phyloP scores from a whole-genome alignment of 2,113 vertebrate species.

The Tupaia chinensis region DNA sequence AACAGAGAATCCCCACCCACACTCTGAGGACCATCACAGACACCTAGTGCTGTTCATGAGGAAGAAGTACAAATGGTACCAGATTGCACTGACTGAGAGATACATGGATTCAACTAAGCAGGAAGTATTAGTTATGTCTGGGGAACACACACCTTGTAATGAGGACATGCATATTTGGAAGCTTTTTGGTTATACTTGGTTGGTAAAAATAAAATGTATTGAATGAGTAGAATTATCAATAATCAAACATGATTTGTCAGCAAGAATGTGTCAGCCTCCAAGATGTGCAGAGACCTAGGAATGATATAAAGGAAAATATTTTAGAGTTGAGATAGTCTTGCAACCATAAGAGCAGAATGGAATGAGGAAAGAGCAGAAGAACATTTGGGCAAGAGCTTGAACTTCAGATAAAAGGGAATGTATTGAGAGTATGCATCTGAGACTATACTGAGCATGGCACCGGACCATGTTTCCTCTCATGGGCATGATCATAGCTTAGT shows the following conservation, averaged over 20 bases:
- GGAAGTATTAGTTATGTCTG: not conserved
- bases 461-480: not conserved
- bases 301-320: not conserved
- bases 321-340: not conserved
- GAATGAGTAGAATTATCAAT: not conserved
- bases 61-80: not conserved
- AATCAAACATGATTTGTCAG: not conserved
- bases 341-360: not conserved
- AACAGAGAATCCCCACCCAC: not conserved
- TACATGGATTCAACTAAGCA: not conserved
- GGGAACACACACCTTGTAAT: not conserved
- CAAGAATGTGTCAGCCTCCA: not conserved
- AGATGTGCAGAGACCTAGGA: not conserved
- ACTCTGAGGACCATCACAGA: no score
- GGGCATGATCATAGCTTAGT: not conserved
- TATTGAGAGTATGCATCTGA: accelerated
- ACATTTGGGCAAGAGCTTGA: not conserved
- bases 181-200: not conserved
- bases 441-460: accelerated
- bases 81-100: not conserved
- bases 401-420: no score
- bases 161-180: not conserved
- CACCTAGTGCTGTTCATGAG: not conserved
- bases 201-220: not conserved
- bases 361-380: not conserved